phyloP scores from a whole-genome alignment of 2,888 invertebrate genomes.

The Mactromeris polynyma region DNA sequence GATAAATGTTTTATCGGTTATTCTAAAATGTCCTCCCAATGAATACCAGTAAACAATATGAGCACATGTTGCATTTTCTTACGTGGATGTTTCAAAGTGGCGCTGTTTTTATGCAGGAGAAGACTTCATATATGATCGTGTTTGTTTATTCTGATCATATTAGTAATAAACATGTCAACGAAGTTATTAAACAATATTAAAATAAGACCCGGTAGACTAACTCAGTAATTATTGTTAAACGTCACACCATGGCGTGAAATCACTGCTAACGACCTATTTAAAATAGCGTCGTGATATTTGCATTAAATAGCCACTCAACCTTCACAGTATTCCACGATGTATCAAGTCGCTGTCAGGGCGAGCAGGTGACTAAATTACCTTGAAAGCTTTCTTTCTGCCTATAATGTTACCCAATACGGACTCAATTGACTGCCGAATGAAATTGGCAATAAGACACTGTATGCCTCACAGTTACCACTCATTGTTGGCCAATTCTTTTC shows the following conservation, averaged over 20 bases:
- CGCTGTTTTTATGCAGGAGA: too few species aligned
- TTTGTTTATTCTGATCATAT: too few species aligned
- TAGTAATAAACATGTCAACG: too few species aligned
- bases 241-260: background rate
- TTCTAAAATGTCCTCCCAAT: background rate
- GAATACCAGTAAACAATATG: too few species aligned
- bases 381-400: background rate
- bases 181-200: too few species aligned
- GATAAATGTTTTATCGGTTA: too few species aligned
- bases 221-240: too few species aligned
- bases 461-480: slow-evolving; percentile 41
- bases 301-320: background rate
- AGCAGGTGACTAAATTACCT: slow-evolving; percentile 35
- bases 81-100: too few species aligned
- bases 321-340: slow-evolving; percentile 19
- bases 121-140: too few species aligned
- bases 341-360: slow-evolving; percentile 16
- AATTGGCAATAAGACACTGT: slow-evolving; percentile 36
- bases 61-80: too few species aligned
- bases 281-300: background rate
- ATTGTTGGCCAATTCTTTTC: slow-evolving; percentile 28
- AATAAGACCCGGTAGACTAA: too few species aligned
- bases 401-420: slow-evolving; percentile 42
- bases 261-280: background rate
- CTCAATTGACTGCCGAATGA: slow-evolving; percentile 42